phyloP scores from a whole-genome alignment of 2,113 vertebrate species.

The Malurus melanocephalus region DNA sequence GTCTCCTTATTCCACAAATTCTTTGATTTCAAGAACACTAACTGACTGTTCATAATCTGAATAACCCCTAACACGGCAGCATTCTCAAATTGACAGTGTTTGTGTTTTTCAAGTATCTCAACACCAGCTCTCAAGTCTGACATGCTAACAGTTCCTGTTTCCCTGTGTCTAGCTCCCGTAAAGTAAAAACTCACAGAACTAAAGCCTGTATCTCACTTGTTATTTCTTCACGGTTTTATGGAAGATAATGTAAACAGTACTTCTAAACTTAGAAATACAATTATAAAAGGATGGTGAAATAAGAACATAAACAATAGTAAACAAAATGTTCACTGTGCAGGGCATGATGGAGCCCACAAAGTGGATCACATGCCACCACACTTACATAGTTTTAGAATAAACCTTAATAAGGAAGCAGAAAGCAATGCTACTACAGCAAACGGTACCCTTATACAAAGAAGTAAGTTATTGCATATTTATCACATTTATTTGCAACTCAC shows the following conservation, averaged over 20 bases:
- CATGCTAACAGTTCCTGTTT: constrained; percentile 14
- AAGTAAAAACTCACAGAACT: constrained; percentile 13
- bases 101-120: constrained; percentile 39
- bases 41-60: background rate
- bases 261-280: constrained; percentile 53
- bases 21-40: constrained; percentile 9
- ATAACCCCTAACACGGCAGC: background rate
- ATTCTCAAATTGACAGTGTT: background rate
- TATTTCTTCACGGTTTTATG: constrained; percentile 47
- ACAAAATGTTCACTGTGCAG: constrained; percentile 62
- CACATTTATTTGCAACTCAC: constrained; percentile 60
- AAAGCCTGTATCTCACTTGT: constrained; percentile 1
- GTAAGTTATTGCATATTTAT: constrained; percentile 70
- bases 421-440: constrained; percentile 41
- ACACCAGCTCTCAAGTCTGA: background rate
- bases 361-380: constrained; percentile 18
- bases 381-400: constrained; percentile 12
- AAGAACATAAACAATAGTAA: constrained; percentile 44
- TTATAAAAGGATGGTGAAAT: constrained; percentile 55
- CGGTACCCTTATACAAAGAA: constrained; percentile 55
- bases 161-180: background rate
- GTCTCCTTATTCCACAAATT: background rate
- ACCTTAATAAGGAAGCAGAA: constrained; percentile 36
- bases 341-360: constrained; percentile 30
- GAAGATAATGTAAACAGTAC: constrained; percentile 60